Conservation (phyloP, 2,888 invertebrate species). For the Bugula neritina region DNA sequence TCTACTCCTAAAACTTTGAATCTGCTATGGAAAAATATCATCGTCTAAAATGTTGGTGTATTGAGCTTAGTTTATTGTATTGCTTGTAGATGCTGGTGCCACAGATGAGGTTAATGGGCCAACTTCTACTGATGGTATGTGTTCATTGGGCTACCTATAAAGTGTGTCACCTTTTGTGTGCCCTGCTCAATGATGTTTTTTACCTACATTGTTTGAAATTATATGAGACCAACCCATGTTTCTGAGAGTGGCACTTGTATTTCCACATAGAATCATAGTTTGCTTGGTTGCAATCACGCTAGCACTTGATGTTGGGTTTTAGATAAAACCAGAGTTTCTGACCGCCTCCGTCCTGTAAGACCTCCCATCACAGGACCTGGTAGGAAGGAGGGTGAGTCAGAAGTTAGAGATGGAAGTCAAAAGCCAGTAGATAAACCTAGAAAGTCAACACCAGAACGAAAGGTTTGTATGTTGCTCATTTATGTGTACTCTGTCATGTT, state of each 20-base stretch:
- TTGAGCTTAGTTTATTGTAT: too few relatives aligned
- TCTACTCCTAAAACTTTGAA: too few relatives aligned
- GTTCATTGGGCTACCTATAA: too few relatives aligned
- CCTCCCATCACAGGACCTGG: not conserved
- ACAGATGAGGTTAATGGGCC: too few relatives aligned
- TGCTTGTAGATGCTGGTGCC: too few relatives aligned
- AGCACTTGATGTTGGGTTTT: not conserved
- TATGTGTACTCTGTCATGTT: too few relatives aligned
- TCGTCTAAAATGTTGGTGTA: too few relatives aligned
- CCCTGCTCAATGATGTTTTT: not conserved
- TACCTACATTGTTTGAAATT: not conserved
- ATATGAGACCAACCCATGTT: not conserved
- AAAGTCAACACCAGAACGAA: conserved; percentile 31
- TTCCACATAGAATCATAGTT: not conserved
- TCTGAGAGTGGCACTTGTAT: not conserved
- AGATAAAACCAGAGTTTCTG: conserved; percentile 8
- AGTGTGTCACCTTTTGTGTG: too few relatives aligned
- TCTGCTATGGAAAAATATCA: too few relatives aligned
- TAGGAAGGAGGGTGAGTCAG: not conserved
- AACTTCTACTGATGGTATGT: too few relatives aligned
- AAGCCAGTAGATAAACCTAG: conserved; percentile 31
- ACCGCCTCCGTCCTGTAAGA: not conserved
- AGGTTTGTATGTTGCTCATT: conserved; percentile 27
- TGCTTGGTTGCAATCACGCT: too few relatives aligned
- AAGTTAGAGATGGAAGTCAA: conserved; percentile 1